These are phyloP conservation scores for Mya arenaria DNA, from an alignment of 1,140 invertebrate species.

Conservation along the genomic window DNA sequence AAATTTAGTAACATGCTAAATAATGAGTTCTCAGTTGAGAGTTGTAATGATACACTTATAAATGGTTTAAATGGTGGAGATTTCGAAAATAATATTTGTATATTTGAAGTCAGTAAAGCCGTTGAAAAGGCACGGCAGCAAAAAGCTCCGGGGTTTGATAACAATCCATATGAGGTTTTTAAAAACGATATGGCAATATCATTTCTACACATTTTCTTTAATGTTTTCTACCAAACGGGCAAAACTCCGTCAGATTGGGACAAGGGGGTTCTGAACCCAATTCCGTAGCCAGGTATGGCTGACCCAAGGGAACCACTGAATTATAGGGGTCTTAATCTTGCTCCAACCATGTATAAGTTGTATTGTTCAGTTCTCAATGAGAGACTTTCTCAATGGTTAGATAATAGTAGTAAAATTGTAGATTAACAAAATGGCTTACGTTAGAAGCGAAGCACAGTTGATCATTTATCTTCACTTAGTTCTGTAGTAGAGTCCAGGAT, in stretches of 20 bases:
- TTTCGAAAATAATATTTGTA: conserved; percentile 10
- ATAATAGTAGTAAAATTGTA: not conserved
- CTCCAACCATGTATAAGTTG: no score
- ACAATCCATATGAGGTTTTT: conserved; percentile 7
- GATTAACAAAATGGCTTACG: not conserved
- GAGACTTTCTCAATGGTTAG: conserved; percentile 10
- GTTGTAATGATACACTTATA: not conserved
- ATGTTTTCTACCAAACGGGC: conserved; percentile 42
- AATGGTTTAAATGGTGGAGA: not conserved
- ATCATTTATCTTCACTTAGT: conserved; percentile 1
- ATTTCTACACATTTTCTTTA: conserved; percentile 9
- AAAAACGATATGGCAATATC: conserved; percentile 12
- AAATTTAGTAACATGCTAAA: not conserved
- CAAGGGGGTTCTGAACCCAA: not conserved
- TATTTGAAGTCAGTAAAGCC: not conserved
- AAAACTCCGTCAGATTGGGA: not conserved
- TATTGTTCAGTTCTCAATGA: conserved; percentile 24
- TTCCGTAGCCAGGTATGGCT: not conserved
- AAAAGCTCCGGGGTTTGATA: conserved; percentile 5
- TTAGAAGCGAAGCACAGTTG: not conserved
- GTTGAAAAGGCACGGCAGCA: not conserved
- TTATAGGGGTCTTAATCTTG: conserved; percentile 10
- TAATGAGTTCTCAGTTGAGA: conserved; percentile 3
- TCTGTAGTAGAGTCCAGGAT: not conserved
- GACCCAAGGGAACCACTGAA: not conserved